Percentiles rank a stretch among this genome's conserved stretches.
These are phyloP conservation scores for Anguilla rostrata DNA, from an alignment of 2,113 vertebrate species.

Conservation along the genomic window DNA sequence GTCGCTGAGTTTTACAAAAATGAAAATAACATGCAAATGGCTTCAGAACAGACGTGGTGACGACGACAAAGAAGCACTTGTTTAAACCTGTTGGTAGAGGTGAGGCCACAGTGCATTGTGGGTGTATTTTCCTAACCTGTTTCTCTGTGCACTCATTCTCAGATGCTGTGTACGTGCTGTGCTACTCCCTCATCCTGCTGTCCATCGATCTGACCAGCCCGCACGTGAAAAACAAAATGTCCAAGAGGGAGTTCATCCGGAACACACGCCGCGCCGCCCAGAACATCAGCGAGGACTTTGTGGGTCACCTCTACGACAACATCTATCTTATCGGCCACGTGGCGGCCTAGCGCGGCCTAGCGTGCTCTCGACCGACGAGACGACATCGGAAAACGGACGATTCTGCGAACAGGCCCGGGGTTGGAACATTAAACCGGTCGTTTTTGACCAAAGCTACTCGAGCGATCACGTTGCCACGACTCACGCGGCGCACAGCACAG, in stretches of 20 bases:
- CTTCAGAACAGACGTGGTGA: neutral
- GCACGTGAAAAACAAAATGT: conserved; percentile 99
- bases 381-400: conserved; percentile 31
- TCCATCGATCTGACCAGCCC: conserved; percentile 97
- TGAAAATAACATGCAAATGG: neutral
- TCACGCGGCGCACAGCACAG: conserved; percentile 3
- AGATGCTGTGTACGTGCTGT: conserved; percentile 97
- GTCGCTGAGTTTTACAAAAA: neutral
- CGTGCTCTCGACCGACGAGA: neutral
- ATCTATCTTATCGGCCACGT: conserved; percentile 98
- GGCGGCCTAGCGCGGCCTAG: conserved; percentile 87
- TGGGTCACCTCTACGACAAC: conserved; percentile 98
- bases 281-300: conserved; percentile 97
- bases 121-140: neutral
- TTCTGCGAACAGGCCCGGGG: conserved; percentile 57
- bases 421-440: conserved; percentile 67
- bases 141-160: conserved; percentile 46
- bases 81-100: neutral
- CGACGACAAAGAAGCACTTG: neutral
- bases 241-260: conserved; percentile 97
- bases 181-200: conserved; percentile 97
- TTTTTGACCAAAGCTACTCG: conserved; percentile 69
- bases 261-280: conserved; percentile 94
- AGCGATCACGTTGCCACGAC: neutral
- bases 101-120: neutral